Conservation (phyloP, 2,888 invertebrate species). For the Drosophila emarginata region DNA sequence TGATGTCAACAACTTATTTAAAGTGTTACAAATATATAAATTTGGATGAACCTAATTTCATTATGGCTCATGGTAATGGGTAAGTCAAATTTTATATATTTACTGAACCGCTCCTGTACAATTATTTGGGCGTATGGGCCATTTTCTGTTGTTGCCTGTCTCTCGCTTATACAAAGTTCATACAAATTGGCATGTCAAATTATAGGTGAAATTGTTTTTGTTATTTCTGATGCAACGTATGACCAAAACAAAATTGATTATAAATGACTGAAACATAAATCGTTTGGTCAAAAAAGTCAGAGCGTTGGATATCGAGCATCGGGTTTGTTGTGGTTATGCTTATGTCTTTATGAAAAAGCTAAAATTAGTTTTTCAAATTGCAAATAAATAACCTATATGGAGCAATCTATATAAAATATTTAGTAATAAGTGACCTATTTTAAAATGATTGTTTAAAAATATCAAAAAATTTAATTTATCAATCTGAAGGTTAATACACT, state of each 20-base stretch:
- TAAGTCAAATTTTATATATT: neutral
- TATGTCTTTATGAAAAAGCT: neutral
- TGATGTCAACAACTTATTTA: no score
- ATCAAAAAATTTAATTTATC: no score
- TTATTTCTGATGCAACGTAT: conserved; percentile 13
- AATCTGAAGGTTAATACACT: no score
- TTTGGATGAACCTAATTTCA: no score
- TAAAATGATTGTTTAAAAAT: no score
- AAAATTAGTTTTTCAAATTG: conserved; percentile 5
- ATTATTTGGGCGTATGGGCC: conserved; percentile 11
- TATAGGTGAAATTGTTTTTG: conserved; percentile 29
- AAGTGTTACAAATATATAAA: no score
- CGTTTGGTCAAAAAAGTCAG: neutral
- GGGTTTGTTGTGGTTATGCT: neutral
- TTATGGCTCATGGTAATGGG: neutral
- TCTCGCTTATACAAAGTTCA: neutral
- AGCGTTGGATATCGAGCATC: neutral
- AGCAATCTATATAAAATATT: no score
- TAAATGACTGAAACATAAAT: conserved; percentile 21
- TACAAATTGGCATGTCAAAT: conserved; percentile 17
- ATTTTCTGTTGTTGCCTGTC: conserved; percentile 11
- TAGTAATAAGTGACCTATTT: no score
- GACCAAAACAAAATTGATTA: conserved; percentile 39
- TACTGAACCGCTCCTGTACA: neutral
- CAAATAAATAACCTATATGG: neutral